These are phyloP conservation scores for Lysandra bellargus DNA, from an alignment of 2,888 invertebrate species.

Conservation along the genomic window DNA sequence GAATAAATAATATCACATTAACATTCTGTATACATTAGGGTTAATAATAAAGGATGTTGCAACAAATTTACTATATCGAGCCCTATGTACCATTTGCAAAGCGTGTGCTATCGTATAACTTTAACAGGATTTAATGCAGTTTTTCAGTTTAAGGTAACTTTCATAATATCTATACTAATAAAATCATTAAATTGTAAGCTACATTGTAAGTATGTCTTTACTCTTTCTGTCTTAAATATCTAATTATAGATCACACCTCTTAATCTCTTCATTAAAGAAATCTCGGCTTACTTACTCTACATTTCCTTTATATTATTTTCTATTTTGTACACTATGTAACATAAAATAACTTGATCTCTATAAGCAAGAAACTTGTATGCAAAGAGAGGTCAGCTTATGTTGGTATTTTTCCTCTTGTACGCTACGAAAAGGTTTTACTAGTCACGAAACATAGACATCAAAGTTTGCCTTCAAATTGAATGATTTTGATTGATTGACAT, in stretches of 20 bases:
- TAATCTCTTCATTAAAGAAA: background rate
- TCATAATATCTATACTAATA: no score
- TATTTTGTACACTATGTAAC: background rate
- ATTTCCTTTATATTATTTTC: background rate
- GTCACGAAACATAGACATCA: slow-evolving; percentile 9
- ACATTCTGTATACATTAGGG: background rate
- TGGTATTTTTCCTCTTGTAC: background rate
- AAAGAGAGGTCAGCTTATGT: background rate
- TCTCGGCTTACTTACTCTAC: background rate
- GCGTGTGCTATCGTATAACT: no score
- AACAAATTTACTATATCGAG: background rate
- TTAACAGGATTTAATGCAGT: no score
- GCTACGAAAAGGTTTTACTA: background rate
- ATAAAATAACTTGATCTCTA: background rate
- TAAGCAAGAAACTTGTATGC: background rate
- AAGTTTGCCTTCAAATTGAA: background rate
- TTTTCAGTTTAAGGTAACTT: no score
- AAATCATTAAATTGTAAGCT: no score
- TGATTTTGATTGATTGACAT: slow-evolving; percentile 14
- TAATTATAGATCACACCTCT: no score
- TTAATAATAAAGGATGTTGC: background rate
- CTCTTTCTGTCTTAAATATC: background rate
- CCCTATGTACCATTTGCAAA: no score
- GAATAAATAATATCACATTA: slow-evolving; percentile 17
- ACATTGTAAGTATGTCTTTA: no score